Conservation (phyloP, 2,888 invertebrate genomes). For the Drosophila paramelanica region DNA sequence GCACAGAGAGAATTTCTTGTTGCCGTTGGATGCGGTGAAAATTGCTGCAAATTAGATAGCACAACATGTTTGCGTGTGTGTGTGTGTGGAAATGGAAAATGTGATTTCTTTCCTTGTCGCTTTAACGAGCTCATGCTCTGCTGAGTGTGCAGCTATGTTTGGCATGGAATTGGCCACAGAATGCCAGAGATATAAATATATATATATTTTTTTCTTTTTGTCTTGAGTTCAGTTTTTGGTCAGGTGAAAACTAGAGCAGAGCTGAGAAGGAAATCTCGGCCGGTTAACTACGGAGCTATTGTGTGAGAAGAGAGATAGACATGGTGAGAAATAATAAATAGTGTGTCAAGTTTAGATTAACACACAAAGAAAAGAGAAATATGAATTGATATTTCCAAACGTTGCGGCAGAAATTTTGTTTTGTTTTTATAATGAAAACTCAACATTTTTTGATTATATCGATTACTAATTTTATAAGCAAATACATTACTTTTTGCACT, state of each 20-base stretch:
- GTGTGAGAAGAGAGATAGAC: neutral
- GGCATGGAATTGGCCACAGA: conserved; percentile 33
- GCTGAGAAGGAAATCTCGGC: conserved; percentile 25
- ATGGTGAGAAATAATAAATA: neutral
- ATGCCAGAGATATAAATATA: conserved; percentile 30
- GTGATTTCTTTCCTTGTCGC: conserved; percentile 45
- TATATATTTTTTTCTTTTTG: conserved; percentile 8
- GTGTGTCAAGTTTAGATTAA: neutral
- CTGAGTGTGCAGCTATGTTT: conserved; percentile 50
- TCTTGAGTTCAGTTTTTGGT: conserved; percentile 18
- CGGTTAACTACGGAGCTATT: neutral
- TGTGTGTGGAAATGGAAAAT: conserved; percentile 32
- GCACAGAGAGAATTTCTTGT: conserved; percentile 34
- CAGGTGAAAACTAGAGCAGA: conserved; percentile 66
- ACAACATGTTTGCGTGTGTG: conserved; percentile 32
- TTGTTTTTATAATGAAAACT: too few species aligned
- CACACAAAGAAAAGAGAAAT: neutral
- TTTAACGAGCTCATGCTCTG: conserved; percentile 69
- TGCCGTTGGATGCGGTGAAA: conserved; percentile 61
- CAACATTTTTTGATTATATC: neutral
- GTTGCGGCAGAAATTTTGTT: too few species aligned
- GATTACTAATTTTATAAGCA: too few species aligned
- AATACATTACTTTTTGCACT: neutral
- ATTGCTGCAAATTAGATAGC: conserved; percentile 71
- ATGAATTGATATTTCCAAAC: too few species aligned